Conservation (phyloP, 2,888 invertebrate genomes). For the Dendrolimus pini region DNA sequence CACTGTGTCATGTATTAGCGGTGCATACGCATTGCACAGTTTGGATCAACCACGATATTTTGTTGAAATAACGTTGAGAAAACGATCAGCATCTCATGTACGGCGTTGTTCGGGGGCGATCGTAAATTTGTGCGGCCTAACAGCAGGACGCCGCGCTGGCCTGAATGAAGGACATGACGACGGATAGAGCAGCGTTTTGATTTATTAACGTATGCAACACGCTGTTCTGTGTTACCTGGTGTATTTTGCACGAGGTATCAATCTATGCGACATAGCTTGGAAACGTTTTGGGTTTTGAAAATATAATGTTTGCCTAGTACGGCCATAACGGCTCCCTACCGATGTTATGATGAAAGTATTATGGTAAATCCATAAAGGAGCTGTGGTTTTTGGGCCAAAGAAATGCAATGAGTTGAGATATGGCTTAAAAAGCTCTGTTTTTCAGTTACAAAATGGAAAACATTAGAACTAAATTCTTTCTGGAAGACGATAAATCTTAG, state of each 20-base stretch:
- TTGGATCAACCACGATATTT: conserved; percentile 72
- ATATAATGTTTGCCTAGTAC: too few species aligned
- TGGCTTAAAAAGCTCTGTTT: too few species aligned
- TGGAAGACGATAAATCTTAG: too few species aligned
- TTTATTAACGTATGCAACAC: conserved; percentile 43
- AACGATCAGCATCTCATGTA: conserved; percentile 63
- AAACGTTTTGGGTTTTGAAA: too few species aligned
- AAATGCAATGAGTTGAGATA: too few species aligned
- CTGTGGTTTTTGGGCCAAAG: too few species aligned
- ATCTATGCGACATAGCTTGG: too few species aligned
- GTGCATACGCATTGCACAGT: conserved; percentile 24
- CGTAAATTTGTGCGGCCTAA: conserved; percentile 72
- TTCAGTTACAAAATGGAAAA: too few species aligned
- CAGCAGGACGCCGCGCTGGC: conserved; percentile 61
- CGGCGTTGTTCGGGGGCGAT: conserved; percentile 56
- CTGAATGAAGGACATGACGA: conserved; percentile 46
- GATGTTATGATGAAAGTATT: too few species aligned
- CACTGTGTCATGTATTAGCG: conserved; percentile 17
- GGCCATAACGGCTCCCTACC: too few species aligned
- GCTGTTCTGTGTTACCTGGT: conserved; percentile 41
- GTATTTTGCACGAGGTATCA: conserved; percentile 21
- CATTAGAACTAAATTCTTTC: too few species aligned
- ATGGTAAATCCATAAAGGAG: too few species aligned
- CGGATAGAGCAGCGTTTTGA: conserved; percentile 67
- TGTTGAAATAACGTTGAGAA: conserved; percentile 68